Evolutionary conservation across 2,113 vertebrate species (phyloP), one percentile per base, ranked within the genome.

Genomic region (Poecilia latipinna): DNA sequence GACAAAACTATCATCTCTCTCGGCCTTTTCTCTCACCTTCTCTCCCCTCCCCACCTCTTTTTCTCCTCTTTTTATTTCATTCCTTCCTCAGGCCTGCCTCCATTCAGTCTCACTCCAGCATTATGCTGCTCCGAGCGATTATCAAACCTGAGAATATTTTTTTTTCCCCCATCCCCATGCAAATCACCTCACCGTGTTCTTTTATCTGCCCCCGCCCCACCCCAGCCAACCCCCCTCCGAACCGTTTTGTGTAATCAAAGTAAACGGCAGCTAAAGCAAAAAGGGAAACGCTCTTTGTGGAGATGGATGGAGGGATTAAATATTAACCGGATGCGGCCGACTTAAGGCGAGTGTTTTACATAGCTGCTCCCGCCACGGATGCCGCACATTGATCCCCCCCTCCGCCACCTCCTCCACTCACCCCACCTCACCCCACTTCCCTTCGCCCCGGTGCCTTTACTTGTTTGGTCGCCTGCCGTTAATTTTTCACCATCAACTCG

Each of bases 321-420:
- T 93, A 93, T 94, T 93, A 93, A 93, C 91, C 84, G 89, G 89
- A 90, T 90, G 89, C 90, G 82, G 89, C 91, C 92, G 91, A 93
- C 92, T 93, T 93, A 91, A 92, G 89, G 91, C 93, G 72, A 93
- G 88, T 92, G 91, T 93, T 93, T 94, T 93, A 93, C 93, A 94
- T 92, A 89, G 89, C 88, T 72, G 86, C 86, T 86, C 86, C 82
- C 57, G 69, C 87, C 86, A 69, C 75, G 79, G 80, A 78, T 83
- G 88, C 89, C 37, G 68, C 17, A 79, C 88, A 92, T 93, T 89
- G 90, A 91, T 93, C 88, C 89, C 87, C 28, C 37, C 62, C 84
- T 65, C 88, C 74, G 61, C 90, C 77, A 12, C 10, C 35, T 37
- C 35, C 35, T 37, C 35, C 10, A 11, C 35, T 37, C 35, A 35